Evolutionary conservation across 2,888 invertebrate species (phyloP), one percentile per base, ranked within the genome.

Genomic region (Periphyllus acericola): DNA sequence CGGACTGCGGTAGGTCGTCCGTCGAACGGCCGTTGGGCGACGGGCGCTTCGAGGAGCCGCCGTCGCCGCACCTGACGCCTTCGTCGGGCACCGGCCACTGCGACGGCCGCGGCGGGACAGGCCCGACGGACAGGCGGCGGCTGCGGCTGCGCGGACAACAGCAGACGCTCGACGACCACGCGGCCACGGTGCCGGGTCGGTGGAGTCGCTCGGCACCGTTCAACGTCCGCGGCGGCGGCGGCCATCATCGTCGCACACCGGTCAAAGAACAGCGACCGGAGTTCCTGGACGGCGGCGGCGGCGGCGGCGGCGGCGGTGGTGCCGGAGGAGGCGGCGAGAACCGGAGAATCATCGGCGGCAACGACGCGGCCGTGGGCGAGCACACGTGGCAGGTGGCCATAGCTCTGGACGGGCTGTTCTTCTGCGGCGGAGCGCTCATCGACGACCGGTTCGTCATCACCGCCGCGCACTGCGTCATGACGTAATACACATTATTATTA

Each of bases 341-440:
- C 74, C 89, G 90, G 36, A 90, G 92, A 78, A 91, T 92, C 79
- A 90, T 92, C 14, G 90, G 91, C 29, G 92, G 92, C 11, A 88
- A 89, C 0, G 91, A 91, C 71, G 91, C 92, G 11, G 90, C 90
- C 40, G 81, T 91, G 1, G 90, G 91, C 75, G 92, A 92, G 89
- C 91, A 92, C 88, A 91, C 92, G 1, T 92, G 92, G 91, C 91
- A 91, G 81, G 91, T 91, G 9, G 91, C 91, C 72, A 91, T 92
- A 83, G 91, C 91, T 32, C 90, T 91, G 85, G 90, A 90, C 36
- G 91, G 91, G n/a, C 90, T 91, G 79, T 92, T 91, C 90, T 91
- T 92, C 89, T 92, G 92, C 89, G 92, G 92, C 3, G 92, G 91
- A 29, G 91, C 91, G 6, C 90, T 92, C 29, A 91, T 92, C 83